Evolutionary conservation across 1,140 invertebrate species (phyloP), one percentile per base, ranked within the genome.

Genomic region (Globodera rostochiensis): DNA sequence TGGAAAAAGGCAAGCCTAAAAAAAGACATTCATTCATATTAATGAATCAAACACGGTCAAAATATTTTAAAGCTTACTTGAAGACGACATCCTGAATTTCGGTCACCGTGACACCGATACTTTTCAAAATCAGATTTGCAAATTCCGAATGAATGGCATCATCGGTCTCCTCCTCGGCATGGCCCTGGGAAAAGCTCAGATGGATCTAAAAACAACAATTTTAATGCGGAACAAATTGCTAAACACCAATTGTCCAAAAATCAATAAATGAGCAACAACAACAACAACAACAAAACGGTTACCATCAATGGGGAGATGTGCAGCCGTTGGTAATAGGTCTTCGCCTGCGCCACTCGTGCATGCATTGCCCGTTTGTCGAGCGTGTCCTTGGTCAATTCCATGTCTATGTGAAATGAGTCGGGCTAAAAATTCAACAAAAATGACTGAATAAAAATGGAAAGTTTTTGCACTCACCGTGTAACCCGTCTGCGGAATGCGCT

Each of bases 71-170:
- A 1, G 36, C 36, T 25, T 74, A 86, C 80, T 95, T 97, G 91
- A 99, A 98, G n/a, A 98, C 94, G 79, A 98, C 96, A 91, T 99
- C 97, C 86, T 99, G 96, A 86, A 98, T 94, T 91, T 99, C 97
- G 4, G 92, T 92, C 8, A 92, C 86, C 0, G 92, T 91, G 6
- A 92, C 91, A n/a, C 97, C 97, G 47, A 98, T 94, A 90, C 95
- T 95, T 91, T 98, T 95, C 8, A 98, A 91, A 79, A 98, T 84
- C 53, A 83, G 46, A 84, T 84, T 83, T 19, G 81, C n/a, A 73
- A 83, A 85, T 90, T 92, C 87, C 89, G 88, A 90, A 89, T 90
- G 88, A 50, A 91, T 90, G 25, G 57, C 76, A 3, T 47, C 19
- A 3, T 49, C 60, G 80, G 90, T 91, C 50, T 90, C 85, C 67